A percentile compares a stretch with the other conserved stretches of the same genome.
Evolutionary conservation across 2,797 vertebrate species (phyloP).

Genomic region (Halcyon leucocephala): DNA sequence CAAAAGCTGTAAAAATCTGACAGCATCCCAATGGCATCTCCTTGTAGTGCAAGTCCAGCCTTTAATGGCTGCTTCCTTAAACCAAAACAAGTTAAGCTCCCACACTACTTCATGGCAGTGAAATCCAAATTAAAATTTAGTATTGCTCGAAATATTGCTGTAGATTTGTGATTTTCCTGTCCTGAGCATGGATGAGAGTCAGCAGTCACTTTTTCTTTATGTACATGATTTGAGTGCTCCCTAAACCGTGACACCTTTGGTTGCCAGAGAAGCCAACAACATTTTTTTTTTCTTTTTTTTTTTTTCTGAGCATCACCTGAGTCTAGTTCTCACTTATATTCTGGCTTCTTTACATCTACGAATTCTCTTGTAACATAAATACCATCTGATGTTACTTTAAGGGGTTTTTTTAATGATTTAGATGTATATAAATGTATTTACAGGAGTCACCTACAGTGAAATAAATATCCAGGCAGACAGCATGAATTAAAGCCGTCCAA

Average conservation of each 20-base stretch:
- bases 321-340: neutral
- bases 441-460: neutral
- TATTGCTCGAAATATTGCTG: neutral
- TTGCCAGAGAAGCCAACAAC: neutral
- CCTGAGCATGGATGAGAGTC: fast-evolving
- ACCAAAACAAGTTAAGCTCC: neutral
- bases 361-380: neutral
- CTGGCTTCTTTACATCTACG: neutral
- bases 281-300: neutral
- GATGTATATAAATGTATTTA: neutral
- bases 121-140: neutral
- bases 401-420: neutral
- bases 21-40: neutral
- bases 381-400: neutral
- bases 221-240: neutral
- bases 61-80: neutral
- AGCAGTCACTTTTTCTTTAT: neutral
- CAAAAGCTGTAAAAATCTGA: neutral
- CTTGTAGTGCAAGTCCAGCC: neutral
- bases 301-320: neutral
- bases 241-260: no score
- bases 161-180: neutral
- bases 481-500: neutral
- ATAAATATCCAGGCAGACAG: neutral
- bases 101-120: neutral